Evolutionary conservation across 2,797 vertebrate species (phyloP).

Genomic region (Cossypha dichroa): DNA sequence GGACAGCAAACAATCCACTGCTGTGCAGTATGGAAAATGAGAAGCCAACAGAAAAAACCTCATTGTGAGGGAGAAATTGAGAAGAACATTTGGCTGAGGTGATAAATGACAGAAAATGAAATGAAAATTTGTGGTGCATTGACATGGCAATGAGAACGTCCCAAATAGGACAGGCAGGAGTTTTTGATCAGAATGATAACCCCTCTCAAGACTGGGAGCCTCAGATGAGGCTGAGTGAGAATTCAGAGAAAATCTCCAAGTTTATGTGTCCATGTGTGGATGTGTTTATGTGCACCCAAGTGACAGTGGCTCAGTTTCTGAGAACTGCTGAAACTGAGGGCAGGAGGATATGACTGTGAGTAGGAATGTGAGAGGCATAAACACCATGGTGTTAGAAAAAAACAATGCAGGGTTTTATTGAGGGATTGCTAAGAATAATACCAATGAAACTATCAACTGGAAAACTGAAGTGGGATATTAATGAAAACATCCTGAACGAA

Average conservation of each 20-base stretch:
- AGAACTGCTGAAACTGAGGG: background rate
- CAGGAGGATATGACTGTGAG: fast-evolving
- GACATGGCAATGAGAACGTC: background rate
- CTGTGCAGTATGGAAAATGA: background rate
- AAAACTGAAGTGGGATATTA: background rate
- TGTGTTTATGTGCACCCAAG: background rate
- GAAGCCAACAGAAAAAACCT: background rate
- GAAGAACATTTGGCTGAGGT: background rate
- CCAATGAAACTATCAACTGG: background rate
- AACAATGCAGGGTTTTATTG: background rate
- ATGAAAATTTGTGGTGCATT: background rate
- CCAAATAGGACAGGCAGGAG: background rate
- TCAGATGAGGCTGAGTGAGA: background rate
- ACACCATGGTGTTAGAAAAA: background rate
- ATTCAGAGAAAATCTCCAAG: background rate
- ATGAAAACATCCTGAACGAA: background rate
- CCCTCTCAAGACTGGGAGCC: background rate
- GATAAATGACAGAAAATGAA: background rate
- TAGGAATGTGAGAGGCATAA: background rate
- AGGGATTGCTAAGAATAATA: background rate
- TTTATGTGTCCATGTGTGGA: background rate
- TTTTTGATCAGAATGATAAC: background rate
- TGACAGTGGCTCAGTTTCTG: background rate
- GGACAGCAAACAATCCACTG: background rate
- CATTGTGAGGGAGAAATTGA: background rate